These are phyloP conservation scores for Sphinx pinastri DNA, from an alignment of 2,888 invertebrate genomes.

Conservation along the genomic window DNA sequence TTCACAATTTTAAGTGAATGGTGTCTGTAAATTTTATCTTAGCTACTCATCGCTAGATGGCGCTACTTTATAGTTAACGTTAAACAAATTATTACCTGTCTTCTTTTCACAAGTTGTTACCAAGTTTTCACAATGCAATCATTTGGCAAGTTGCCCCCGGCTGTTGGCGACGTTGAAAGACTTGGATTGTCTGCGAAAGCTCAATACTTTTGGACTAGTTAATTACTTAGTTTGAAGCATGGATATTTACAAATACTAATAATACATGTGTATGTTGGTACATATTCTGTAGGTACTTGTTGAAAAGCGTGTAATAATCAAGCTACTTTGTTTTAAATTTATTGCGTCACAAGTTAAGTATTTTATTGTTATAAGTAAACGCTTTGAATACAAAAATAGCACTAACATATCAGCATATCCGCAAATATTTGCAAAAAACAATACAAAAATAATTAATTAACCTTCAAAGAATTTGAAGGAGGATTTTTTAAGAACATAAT, in stretches of 20 bases:
- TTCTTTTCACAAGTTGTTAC: slow-evolving; percentile 35
- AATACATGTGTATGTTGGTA: not conserved
- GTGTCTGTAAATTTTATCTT: not conserved
- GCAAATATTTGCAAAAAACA: slow-evolving; percentile 22
- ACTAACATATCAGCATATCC: not conserved
- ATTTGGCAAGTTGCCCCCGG: slow-evolving; percentile 60
- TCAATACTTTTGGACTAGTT: slow-evolving; percentile 54
- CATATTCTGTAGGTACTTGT: not conserved
- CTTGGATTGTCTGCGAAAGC: slow-evolving; percentile 58
- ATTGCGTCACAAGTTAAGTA: not conserved
- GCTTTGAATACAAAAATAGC: slow-evolving; percentile 17
- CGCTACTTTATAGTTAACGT: slow-evolving; percentile 39
- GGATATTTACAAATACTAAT: not conserved
- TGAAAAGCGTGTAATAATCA: not conserved
- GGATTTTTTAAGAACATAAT: slow-evolving; percentile 5
- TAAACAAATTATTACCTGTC: slow-evolving; percentile 19
- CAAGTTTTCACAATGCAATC: slow-evolving; percentile 56
- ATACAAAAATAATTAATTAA: slow-evolving; percentile 17
- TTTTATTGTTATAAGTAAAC: slow-evolving; percentile 10
- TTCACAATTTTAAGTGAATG: too few relatives aligned
- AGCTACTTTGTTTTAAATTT: not conserved
- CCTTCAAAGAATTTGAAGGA: slow-evolving; percentile 12
- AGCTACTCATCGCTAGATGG: slow-evolving; percentile 73
- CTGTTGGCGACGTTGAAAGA: slow-evolving; percentile 47
- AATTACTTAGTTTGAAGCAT: slow-evolving; percentile 50